Percentiles rank a stretch among this genome's conserved stretches.
These are phyloP conservation scores for Herpetotheres cachinnans DNA, from an alignment of 2,113 vertebrate genomes.

Conservation along the genomic window DNA sequence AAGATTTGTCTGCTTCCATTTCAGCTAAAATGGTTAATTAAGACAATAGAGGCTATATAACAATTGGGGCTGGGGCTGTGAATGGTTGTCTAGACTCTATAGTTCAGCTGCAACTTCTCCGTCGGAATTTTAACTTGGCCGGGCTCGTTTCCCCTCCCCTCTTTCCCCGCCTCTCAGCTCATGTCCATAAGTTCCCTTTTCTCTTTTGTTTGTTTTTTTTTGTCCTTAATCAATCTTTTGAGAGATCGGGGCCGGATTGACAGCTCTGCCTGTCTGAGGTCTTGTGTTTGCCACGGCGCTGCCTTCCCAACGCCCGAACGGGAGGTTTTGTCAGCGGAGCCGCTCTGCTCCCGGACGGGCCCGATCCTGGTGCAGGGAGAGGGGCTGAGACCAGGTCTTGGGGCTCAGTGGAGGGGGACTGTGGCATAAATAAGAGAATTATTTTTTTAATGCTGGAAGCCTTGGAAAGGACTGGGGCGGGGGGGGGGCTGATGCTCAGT, in stretches of 20 bases:
- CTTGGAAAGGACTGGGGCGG: neutral
- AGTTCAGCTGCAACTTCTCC: conserved; percentile 57
- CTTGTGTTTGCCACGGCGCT: neutral
- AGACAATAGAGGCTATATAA: conserved; percentile 68
- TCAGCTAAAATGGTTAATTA: conserved; percentile 69
- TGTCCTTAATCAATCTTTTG: conserved; percentile 62
- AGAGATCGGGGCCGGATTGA: conserved; percentile 27
- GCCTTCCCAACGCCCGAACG: neutral
- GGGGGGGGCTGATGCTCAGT: accelerated
- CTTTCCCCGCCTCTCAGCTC: conserved; percentile 57
- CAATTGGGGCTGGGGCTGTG: conserved; percentile 41
- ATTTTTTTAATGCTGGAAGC: neutral
- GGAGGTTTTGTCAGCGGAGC: neutral
- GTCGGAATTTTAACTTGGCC: conserved; percentile 72
- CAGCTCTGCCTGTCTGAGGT: conserved; percentile 20
- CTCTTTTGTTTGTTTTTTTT: conserved; percentile 47
- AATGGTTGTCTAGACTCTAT: conserved; percentile 75
- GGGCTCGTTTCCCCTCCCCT: conserved; percentile 30
- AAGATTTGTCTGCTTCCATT: conserved; percentile 61
- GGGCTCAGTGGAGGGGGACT: accelerated
- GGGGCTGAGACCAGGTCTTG: neutral
- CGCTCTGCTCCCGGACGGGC: neutral
- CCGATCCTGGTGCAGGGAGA: accelerated
- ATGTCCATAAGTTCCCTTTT: conserved; percentile 48
- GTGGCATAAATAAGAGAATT: accelerated